A percentile compares a stretch with the other conserved stretches of the same genome.
These are phyloP conservation scores for Caenorhabditis remanei DNA, from an alignment of 1,140 invertebrate species.

Conservation along the genomic window DNA sequence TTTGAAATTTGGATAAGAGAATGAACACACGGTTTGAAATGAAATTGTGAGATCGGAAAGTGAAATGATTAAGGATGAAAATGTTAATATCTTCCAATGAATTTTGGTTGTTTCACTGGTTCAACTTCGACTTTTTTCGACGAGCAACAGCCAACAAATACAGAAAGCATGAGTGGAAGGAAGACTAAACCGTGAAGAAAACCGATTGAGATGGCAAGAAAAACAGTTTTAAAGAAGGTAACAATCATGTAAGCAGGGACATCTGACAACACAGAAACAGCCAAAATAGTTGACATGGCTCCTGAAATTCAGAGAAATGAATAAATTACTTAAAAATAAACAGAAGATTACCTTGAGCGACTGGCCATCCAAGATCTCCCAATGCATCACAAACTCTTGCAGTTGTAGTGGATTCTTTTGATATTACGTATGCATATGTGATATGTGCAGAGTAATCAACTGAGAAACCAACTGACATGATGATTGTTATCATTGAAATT, in stretches of 20 bases:
- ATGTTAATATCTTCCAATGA: not conserved
- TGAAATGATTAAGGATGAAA: not conserved
- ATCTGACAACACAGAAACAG: constrained; percentile 87
- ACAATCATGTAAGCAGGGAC: constrained; percentile 95
- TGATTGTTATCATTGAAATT: constrained; percentile 98
- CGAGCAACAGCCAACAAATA: constrained; percentile 81
- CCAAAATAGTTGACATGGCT: constrained; percentile 90
- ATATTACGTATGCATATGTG: constrained; percentile 94
- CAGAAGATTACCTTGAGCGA: constrained; percentile 57
- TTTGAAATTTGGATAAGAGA: not conserved
- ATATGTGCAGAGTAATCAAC: constrained; percentile 98
- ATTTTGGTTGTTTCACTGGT: not conserved
- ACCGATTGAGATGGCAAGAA: constrained; percentile 90
- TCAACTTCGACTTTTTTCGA: constrained; percentile 11
- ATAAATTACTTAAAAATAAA: too few relatives aligned
- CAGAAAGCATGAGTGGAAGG: constrained; percentile 89
- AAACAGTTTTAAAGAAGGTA: constrained; percentile 98
- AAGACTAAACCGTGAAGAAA: constrained; percentile 91
- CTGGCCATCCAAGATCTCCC: constrained; percentile 88
- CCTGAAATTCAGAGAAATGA: constrained; percentile 81
- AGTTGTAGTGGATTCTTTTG: constrained; percentile 79
- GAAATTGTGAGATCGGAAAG: not conserved
- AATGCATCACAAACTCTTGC: constrained; percentile 86
- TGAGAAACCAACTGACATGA: constrained; percentile 98
- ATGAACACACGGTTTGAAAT: not conserved